Percentiles rank a stretch among this genome's conserved stretches.
Evolutionary conservation across 2,113 vertebrate species (phyloP).

Genomic region (Arenaria interpres): DNA sequence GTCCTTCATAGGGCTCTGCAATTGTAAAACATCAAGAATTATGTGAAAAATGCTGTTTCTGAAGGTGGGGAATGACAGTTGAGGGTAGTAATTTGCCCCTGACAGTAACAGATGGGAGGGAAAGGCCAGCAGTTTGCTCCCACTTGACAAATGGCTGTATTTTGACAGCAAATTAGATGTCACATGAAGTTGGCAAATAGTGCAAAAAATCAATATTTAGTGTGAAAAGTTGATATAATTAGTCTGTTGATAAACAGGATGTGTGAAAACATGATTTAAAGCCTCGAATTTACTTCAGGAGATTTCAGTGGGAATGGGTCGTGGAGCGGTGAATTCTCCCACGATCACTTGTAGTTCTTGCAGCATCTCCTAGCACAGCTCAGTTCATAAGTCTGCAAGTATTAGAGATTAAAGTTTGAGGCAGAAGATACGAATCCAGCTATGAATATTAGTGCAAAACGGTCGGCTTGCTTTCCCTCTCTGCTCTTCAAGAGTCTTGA

Average conservation of each 20-base stretch:
- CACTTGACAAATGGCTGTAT: conserved; percentile 20
- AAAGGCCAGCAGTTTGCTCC: conserved; percentile 29
- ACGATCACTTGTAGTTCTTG: background rate
- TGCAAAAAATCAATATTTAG: conserved; percentile 40
- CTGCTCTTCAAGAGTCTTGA: background rate
- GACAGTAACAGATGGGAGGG: background rate
- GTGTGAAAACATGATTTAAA: background rate
- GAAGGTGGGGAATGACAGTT: background rate
- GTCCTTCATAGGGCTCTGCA: background rate
- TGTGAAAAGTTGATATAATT: conserved; percentile 1
- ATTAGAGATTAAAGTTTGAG: background rate
- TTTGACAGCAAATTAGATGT: conserved; percentile 58
- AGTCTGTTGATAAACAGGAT: background rate
- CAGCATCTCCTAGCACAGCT: background rate
- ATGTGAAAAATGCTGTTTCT: background rate
- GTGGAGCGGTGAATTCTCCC: background rate
- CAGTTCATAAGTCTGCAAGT: background rate
- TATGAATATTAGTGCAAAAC: background rate
- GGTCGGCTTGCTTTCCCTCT: background rate
- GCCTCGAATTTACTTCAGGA: background rate
- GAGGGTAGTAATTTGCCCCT: background rate
- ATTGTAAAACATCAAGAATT: background rate
- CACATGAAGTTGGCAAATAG: conserved; percentile 24
- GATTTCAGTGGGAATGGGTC: background rate
- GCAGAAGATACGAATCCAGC: background rate